Base-by-base conservation (phyloP, 2,113 vertebrate species). In the Penelope pileata region DNA sequence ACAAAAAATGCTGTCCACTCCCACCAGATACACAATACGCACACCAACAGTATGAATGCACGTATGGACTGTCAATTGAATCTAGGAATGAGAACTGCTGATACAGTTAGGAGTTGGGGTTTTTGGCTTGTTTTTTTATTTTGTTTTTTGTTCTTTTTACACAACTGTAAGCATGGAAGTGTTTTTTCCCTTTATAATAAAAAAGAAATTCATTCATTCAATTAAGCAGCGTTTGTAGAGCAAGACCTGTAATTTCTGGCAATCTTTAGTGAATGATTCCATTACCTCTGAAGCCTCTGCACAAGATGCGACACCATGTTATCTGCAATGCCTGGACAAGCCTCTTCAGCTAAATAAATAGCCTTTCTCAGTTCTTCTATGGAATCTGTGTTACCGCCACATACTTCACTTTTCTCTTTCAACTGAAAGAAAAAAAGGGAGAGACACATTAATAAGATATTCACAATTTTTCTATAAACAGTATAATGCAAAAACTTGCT, bases 241-340 rank as follows among this genome's bases (percentile, higher is more conserved):
- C n/a, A 30, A 59, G 7, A 88, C 48, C 16, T 59, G 32, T 21
- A 86, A 30, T 40, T 73, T 80, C 84, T 86, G 76, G 30, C 82
- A 92, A 58, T 38, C 12, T 83, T 59, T 21, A 38, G 17, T 21
- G 29, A 54, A 87, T 77, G 4, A 16, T 50, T 76, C 77, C 12
- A 23, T 97, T 97, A 99, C 99, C 99, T 99, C 97, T 99, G 98
- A 95, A 99, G 98, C 97, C 99, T 98, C 97, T 99, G 98, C 83
- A 99, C 97, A 2, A 99, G 98, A 83, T 98, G 98, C 23, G 98
- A 98, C 86, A 99, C 98, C 98, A 99, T 98, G 26, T 98, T 98
- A 96, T 99, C 99, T 6, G 98, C 98, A 94, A 99, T 99, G 38
- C 99, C 99, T 0, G 99, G 99, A 94, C 99, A 99, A 5, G 97